phyloP scores from a whole-genome alignment of 2,113 vertebrate genomes.

The Pelecanus crispus region DNA sequence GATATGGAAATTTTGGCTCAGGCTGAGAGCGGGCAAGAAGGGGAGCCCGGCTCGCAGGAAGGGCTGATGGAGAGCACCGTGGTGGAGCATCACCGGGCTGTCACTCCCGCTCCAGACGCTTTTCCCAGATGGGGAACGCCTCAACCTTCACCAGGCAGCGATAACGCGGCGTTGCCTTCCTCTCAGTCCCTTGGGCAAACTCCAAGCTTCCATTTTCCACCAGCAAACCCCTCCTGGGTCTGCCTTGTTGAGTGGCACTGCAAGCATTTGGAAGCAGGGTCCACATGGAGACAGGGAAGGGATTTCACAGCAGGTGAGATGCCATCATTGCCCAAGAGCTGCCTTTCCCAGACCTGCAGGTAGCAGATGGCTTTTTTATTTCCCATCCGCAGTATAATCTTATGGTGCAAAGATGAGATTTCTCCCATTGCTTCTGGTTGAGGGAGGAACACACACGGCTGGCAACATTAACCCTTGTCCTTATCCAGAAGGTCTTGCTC shows the following conservation, averaged over 20 bases:
- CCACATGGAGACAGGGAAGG: fast-evolving
- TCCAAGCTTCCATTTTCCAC: not conserved
- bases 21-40: not conserved
- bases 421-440: not conserved
- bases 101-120: not conserved
- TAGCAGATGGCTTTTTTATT: not conserved
- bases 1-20: not conserved
- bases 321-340: not conserved
- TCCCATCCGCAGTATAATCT: not conserved
- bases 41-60: not conserved
- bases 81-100: not conserved
- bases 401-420: fast-evolving
- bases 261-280: not conserved
- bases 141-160: not conserved
- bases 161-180: fast-evolving
- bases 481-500: not conserved
- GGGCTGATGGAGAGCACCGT: not conserved
- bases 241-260: fast-evolving
- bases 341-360: not conserved
- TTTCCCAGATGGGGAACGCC: not conserved
- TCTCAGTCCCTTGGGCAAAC: not conserved
- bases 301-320: not conserved
- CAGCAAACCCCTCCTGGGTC: not conserved
- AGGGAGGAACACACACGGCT: not conserved
- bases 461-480: not conserved